Conservation (phyloP, 1,140 invertebrate genomes). For the Acromyrmex heyeri region DNA sequence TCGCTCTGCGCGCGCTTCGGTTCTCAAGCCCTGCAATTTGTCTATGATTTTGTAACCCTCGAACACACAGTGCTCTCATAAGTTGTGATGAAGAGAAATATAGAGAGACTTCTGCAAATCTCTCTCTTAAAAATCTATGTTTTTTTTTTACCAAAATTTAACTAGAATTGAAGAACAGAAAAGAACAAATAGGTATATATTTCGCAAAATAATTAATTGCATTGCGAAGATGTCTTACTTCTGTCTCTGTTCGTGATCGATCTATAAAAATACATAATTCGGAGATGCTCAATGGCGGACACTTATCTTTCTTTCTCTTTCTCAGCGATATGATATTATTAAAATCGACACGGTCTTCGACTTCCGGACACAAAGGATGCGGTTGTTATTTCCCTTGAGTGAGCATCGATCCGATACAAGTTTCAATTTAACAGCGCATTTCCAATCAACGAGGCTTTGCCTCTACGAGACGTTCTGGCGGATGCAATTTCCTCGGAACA, state of each 20-base stretch:
- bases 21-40: slow-evolving; percentile 1
- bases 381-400: slow-evolving; percentile 33
- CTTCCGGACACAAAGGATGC: slow-evolving; percentile 25
- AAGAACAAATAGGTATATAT: neutral
- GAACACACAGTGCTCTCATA: neutral
- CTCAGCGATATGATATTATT: slow-evolving; percentile 22
- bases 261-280: neutral
- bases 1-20: neutral
- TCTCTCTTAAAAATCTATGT: neutral
- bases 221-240: neutral
- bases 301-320: neutral
- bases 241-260: neutral
- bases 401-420: slow-evolving; percentile 40
- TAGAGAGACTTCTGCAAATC: too few relatives aligned
- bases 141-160: neutral
- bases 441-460: slow-evolving; percentile 48
- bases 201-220: neutral
- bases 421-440: slow-evolving; percentile 56
- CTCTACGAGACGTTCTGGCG: slow-evolving; percentile 18
- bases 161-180: neutral
- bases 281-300: neutral
- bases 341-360: slow-evolving; percentile 27
- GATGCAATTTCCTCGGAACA: slow-evolving; percentile 38
- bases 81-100: too few relatives aligned
- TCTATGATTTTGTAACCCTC: slow-evolving; percentile 1